Percentiles rank a stretch among this genome's conserved stretches.
Evolutionary conservation across 30 jellyfish, hydroid and myxozoan genomes (phyloP).

Genomic region (Hydractinia symbiolongicarpus): DNA sequence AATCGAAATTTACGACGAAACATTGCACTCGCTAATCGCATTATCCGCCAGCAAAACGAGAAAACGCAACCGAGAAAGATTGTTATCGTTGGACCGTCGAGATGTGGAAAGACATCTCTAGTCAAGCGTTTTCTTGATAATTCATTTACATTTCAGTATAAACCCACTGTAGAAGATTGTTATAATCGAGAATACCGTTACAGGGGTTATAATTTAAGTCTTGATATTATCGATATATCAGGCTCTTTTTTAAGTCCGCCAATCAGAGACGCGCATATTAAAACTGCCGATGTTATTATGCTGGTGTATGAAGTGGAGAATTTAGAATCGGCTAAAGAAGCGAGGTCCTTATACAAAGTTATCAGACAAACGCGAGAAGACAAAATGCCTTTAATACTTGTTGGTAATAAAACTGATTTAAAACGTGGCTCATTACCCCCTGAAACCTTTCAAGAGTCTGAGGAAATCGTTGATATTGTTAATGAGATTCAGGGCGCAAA

Average conservation of each 20-base stretch:
- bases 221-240: constrained; percentile 8
- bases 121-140: constrained; percentile 3
- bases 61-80: constrained; percentile 15
- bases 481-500: constrained; percentile 3
- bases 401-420: constrained; percentile 10
- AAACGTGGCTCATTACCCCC: constrained; percentile 18
- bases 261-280: neutral
- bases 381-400: constrained; percentile 6
- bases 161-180: neutral
- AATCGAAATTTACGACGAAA: too few relatives aligned
- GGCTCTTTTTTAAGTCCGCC: neutral
- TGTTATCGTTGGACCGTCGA: constrained; percentile 10
- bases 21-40: too few relatives aligned
- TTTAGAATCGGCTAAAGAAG: constrained; percentile 16
- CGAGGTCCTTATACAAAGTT: neutral
- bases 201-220: constrained; percentile 10
- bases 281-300: constrained; percentile 28
- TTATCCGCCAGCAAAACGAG: neutral
- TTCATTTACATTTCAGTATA: neutral
- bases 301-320: constrained; percentile 13
- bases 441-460: neutral
- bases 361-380: constrained; percentile 13
- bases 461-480: neutral
- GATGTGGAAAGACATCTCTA: constrained; percentile 9
- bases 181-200: constrained; percentile 4